These are phyloP conservation scores for Garra rufa DNA, from an alignment of 2,113 vertebrate genomes.

Conservation along the genomic window DNA sequence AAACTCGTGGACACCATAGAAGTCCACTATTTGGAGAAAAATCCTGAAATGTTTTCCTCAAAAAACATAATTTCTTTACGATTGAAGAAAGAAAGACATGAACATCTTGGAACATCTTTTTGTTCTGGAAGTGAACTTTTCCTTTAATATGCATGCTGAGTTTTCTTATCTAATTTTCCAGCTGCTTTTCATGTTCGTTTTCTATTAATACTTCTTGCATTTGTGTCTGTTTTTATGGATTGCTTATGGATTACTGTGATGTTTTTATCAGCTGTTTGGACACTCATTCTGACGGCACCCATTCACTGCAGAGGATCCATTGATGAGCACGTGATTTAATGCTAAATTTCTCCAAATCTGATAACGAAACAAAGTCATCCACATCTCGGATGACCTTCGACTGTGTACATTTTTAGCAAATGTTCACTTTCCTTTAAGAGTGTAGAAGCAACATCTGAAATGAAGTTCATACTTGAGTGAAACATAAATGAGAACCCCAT, in stretches of 20 bases:
- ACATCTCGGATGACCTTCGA: neutral
- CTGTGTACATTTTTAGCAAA: neutral
- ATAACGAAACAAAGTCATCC: neutral
- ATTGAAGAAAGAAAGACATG: too few relatives aligned
- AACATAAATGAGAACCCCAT: neutral
- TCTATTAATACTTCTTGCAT: neutral
- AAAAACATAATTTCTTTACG: too few relatives aligned
- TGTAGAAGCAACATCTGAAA: neutral
- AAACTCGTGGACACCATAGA: too few relatives aligned
- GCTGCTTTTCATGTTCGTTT: neutral
- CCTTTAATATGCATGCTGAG: too few relatives aligned
- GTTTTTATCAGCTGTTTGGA: too few relatives aligned
- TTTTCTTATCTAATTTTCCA: neutral
- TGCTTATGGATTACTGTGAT: too few relatives aligned
- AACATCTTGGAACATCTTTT: too few relatives aligned
- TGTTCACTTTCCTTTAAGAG: neutral
- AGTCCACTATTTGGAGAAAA: too few relatives aligned
- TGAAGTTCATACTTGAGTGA: neutral
- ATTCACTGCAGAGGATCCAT: neutral
- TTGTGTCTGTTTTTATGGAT: neutral
- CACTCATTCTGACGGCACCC: too few relatives aligned
- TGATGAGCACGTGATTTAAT: too few relatives aligned
- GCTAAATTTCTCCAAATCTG: neutral
- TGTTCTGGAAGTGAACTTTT: too few relatives aligned
- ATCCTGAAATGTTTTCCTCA: too few relatives aligned